Evolutionary conservation across 2,888 invertebrate species (phyloP).

Genomic region (Sussaba pulchella): DNA sequence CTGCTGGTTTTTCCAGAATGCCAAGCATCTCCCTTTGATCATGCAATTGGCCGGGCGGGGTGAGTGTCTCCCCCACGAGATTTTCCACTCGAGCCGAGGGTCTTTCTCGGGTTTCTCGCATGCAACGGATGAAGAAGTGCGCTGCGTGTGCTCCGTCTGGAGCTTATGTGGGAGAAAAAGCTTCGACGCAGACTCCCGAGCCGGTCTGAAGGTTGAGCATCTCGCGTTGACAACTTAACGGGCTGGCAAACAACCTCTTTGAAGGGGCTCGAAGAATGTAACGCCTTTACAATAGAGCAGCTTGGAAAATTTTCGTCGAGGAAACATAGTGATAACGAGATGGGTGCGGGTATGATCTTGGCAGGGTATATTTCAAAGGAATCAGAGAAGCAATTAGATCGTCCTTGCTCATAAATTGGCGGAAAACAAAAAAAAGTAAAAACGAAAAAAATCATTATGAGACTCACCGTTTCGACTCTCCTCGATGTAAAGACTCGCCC

Average conservation of each 20-base stretch:
- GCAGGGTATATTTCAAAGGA: background rate
- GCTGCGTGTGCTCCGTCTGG: slow-evolving; percentile 34
- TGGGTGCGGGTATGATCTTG: background rate
- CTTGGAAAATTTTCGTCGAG: slow-evolving; percentile 1
- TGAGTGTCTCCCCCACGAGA: slow-evolving; percentile 51
- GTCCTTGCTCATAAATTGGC: background rate
- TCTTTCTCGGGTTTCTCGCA: slow-evolving; percentile 49
- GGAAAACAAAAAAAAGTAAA: background rate
- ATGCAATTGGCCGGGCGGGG: slow-evolving; percentile 53
- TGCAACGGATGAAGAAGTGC: slow-evolving; percentile 24
- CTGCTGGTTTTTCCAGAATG: slow-evolving; percentile 64
- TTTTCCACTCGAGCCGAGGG: slow-evolving; percentile 63
- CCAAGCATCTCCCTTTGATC: slow-evolving; percentile 64
- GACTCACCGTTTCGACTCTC: slow-evolving; percentile 80
- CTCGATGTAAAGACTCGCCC: slow-evolving; percentile 81
- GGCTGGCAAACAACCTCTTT: slow-evolving; percentile 58
- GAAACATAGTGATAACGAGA: slow-evolving; percentile 19
- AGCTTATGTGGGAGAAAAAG: slow-evolving; percentile 43
- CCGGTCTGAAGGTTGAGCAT: slow-evolving; percentile 42
- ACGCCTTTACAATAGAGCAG: slow-evolving; percentile 15
- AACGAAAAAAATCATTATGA: background rate
- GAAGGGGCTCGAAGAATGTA: background rate
- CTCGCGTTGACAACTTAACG: slow-evolving; percentile 49
- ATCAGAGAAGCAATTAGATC: slow-evolving; percentile 5
- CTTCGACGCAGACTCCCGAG: slow-evolving; percentile 24